phyloP scores from a whole-genome alignment of 2,797 vertebrate genomes.

The Ctenochaetus hawaiiensis region DNA sequence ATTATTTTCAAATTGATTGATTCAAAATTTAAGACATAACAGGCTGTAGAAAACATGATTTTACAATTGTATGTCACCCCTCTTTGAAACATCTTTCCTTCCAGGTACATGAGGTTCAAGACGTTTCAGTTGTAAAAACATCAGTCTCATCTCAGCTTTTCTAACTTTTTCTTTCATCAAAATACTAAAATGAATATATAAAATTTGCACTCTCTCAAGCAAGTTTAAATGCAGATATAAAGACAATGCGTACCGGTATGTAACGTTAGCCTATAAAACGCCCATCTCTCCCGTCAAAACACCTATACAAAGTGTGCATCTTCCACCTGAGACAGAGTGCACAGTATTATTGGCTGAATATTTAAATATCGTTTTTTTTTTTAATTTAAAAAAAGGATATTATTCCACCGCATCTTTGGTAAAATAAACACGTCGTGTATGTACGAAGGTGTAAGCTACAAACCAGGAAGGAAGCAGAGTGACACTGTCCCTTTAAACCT shows the following conservation, averaged over 20 bases:
- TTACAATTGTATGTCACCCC: too few species aligned
- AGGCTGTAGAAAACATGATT: not conserved
- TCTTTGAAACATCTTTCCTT: too few species aligned
- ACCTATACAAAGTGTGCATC: not conserved
- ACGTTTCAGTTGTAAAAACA: not conserved
- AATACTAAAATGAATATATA: not conserved
- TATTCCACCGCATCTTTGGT: not conserved
- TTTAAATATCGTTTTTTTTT: not conserved
- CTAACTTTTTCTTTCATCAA: not conserved
- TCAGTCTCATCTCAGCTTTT: not conserved
- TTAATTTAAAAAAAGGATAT: not conserved
- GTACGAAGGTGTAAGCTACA: slow-evolving; percentile 25
- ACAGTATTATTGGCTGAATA: fast-evolving
- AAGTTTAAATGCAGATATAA: slow-evolving; percentile 8
- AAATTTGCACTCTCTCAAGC: not conserved
- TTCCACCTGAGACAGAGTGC: slow-evolving; percentile 4
- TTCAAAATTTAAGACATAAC: not conserved
- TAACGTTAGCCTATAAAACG: not conserved
- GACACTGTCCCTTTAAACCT: slow-evolving; percentile 84
- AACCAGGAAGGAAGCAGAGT: slow-evolving; percentile 64
- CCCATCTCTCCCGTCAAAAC: slow-evolving; percentile 18
- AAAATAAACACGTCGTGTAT: slow-evolving; percentile 13
- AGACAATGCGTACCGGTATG: slow-evolving; percentile 34
- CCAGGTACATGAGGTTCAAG: too few species aligned
- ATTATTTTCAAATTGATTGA: too few species aligned